Evolutionary conservation across 2,797 vertebrate species (phyloP).

Genomic region (Aquila chrysaetos): DNA sequence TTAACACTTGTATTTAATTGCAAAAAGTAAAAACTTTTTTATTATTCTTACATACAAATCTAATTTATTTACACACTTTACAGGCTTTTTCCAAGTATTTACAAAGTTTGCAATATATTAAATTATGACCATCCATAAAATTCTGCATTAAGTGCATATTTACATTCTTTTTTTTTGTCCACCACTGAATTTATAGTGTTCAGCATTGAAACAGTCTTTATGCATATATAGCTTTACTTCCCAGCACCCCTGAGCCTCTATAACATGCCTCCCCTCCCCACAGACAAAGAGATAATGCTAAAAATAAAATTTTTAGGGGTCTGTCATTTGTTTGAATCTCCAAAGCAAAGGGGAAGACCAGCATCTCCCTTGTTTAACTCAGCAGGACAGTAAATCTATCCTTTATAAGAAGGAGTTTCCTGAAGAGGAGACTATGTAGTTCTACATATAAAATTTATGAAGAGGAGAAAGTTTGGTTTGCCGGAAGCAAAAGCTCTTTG

Average conservation of each 20-base stretch:
- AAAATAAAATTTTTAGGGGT: background rate
- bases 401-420: background rate
- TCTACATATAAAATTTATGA: background rate
- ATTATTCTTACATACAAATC: conserved; percentile 60
- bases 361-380: conserved; percentile 19
- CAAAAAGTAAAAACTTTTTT: conserved; percentile 70
- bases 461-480: background rate
- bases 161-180: conserved; percentile 15
- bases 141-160: conserved; percentile 63
- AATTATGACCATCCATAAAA: conserved; percentile 56
- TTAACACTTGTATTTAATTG: conserved; percentile 57
- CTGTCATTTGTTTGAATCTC: background rate
- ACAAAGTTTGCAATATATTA: conserved; percentile 48
- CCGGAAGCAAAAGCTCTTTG: background rate
- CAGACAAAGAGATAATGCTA: background rate
- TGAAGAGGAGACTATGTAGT: background rate
- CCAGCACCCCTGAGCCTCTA: conserved; percentile 51
- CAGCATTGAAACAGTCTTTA: conserved; percentile 7
- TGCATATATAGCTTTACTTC: conserved; percentile 8
- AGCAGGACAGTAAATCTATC: background rate
- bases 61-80: conserved; percentile 68
- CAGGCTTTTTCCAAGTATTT: conserved; percentile 49
- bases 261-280: background rate
- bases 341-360: conserved; percentile 24
- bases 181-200: background rate